Percentiles rank a stretch among this genome's conserved stretches.
phyloP scores from a whole-genome alignment of 2,888 invertebrate species.

The Dorcus hopei region DNA sequence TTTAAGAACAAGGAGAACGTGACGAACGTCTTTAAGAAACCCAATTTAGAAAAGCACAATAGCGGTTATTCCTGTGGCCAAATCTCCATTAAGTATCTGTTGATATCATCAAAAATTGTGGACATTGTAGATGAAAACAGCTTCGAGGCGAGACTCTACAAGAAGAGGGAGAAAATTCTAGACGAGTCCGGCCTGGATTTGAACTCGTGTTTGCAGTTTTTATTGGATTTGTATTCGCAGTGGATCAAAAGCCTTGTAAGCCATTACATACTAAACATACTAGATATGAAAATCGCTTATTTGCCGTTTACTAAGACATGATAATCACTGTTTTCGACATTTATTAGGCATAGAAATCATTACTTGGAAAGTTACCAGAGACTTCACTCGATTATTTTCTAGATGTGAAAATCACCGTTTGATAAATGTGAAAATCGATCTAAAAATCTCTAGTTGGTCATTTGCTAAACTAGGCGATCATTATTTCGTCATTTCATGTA shows the following conservation, averaged over 20 bases:
- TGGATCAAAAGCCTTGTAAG: conserved; percentile 60
- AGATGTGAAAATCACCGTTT: too few species aligned
- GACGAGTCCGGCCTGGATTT: conserved; percentile 73
- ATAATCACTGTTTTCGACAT: too few species aligned
- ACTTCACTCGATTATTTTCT: too few species aligned
- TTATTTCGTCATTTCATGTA: too few species aligned
- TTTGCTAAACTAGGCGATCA: too few species aligned
- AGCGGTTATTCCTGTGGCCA: conserved; percentile 59
- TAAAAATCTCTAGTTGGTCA: too few species aligned
- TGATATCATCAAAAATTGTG: conserved; percentile 56
- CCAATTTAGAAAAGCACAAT: conserved; percentile 59
- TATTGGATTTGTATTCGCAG: conserved; percentile 86
- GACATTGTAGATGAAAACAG: conserved; percentile 50
- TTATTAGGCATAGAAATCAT: too few species aligned
- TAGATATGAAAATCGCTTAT: too few species aligned
- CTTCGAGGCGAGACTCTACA: conserved; percentile 33
- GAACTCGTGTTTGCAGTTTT: conserved; percentile 87
- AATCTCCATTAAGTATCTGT: conserved; percentile 62
- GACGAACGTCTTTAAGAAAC: conserved; percentile 55
- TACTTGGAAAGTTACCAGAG: too few species aligned
- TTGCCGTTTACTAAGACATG: too few species aligned
- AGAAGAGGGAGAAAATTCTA: conserved; percentile 45
- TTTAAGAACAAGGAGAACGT: conserved; percentile 22
- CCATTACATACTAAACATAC: background rate
- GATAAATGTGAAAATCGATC: too few species aligned